These are phyloP conservation scores for Hippopotamus amphibius DNA, from an alignment of 2,113 vertebrate genomes.

Conservation along the genomic window DNA sequence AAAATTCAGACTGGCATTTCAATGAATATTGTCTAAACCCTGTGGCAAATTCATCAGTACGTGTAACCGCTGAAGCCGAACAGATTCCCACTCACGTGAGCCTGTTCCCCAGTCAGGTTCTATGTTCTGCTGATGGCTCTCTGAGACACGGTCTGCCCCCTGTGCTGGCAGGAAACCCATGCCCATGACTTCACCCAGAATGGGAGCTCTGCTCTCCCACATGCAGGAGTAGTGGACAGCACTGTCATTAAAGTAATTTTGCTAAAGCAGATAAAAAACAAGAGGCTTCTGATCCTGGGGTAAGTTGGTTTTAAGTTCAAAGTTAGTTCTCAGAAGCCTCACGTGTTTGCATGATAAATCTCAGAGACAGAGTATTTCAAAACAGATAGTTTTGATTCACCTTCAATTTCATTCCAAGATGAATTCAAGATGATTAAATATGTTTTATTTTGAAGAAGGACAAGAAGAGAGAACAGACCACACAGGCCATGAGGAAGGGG, in stretches of 20 bases:
- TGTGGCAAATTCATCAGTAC: not conserved
- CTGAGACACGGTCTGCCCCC: rapidly evolving
- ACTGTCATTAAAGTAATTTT: not conserved
- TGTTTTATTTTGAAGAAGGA: not conserved
- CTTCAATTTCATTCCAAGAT: not conserved
- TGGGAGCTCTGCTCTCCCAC: not conserved
- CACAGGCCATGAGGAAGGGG: not conserved
- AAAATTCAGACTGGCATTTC: not conserved
- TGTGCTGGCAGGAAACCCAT: not conserved
- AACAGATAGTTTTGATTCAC: not conserved
- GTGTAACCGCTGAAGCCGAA: no score
- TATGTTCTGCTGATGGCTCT: no score
- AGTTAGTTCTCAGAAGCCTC: not conserved
- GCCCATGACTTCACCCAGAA: not conserved
- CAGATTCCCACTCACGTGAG: not conserved
- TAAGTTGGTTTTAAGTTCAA: not conserved
- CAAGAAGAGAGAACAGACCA: not conserved
- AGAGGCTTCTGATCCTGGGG: not conserved
- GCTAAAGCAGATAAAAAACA: not conserved
- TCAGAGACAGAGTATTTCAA: not conserved
- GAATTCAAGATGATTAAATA: not conserved
- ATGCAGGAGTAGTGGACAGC: not conserved
- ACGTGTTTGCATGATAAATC: not conserved
- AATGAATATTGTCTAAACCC: not conserved
- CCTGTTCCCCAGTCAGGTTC: not conserved